Evolutionary conservation across 2,888 invertebrate species (phyloP).

Genomic region (Melipona bicolor): DNA sequence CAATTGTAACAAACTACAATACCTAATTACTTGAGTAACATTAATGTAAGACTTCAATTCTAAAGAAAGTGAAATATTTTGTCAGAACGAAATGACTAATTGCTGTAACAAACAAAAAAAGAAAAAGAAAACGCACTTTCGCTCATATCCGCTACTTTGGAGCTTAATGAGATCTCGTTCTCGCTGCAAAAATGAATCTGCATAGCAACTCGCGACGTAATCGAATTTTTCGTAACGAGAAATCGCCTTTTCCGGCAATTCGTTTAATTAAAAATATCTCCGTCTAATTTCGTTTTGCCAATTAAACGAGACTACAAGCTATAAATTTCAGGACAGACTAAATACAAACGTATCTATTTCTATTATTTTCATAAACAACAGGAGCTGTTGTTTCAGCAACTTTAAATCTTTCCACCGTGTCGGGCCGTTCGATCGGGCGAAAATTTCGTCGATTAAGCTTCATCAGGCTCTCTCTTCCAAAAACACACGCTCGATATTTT

Average conservation of each 20-base stretch:
- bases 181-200: slow-evolving; percentile 38
- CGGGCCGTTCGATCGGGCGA: not conserved
- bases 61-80: not conserved
- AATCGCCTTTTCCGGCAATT: slow-evolving; percentile 13
- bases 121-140: not conserved
- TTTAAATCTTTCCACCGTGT: not conserved
- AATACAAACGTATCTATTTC: not conserved
- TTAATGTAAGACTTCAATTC: not conserved
- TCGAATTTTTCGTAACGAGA: not conserved
- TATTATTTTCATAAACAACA: not conserved
- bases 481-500: slow-evolving; percentile 32
- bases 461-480: slow-evolving; percentile 1
- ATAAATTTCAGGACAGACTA: not conserved
- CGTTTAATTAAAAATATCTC: slow-evolving; percentile 29
- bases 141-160: not conserved
- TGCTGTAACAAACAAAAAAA: slow-evolving; percentile 5
- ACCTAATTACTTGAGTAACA: too few relatives aligned
- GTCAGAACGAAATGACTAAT: slow-evolving; percentile 21
- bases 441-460: slow-evolving; percentile 25
- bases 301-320: slow-evolving; percentile 13
- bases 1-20: too few relatives aligned
- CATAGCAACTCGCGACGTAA: slow-evolving; percentile 33
- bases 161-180: slow-evolving; percentile 38
- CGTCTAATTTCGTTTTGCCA: slow-evolving; percentile 2
- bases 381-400: not conserved